These are phyloP conservation scores for Pachycephala philippinensis DNA, from an alignment of 2,113 vertebrate genomes.

Conservation along the genomic window DNA sequence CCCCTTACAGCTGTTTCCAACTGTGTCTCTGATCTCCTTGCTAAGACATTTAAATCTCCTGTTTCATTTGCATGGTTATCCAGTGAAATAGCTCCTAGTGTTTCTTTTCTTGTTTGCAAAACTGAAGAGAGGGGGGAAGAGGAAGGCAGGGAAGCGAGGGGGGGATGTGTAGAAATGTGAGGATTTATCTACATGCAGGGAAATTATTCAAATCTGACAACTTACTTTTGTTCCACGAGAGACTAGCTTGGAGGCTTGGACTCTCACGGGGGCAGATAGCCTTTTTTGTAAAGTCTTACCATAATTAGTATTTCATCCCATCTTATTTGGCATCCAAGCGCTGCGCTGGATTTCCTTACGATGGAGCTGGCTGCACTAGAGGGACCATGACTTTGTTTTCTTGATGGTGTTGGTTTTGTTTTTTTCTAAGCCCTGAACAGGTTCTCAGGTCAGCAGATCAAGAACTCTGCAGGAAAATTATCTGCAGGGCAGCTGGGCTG, in stretches of 20 bases:
- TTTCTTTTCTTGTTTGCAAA: constrained; percentile 70
- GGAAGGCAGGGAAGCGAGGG: not conserved
- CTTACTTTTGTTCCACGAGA: constrained; percentile 64
- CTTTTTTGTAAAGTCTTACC: constrained; percentile 33
- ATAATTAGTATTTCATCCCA: constrained; percentile 59
- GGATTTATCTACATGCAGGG: constrained; percentile 56
- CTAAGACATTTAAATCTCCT: constrained; percentile 69
- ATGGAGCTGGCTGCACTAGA: not conserved
- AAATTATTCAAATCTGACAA: constrained; percentile 73
- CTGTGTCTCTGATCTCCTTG: constrained; percentile 58
- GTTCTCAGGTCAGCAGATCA: constrained; percentile 22
- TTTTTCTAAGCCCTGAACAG: not conserved
- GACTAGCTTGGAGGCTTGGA: constrained; percentile 57
- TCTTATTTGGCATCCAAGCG: not conserved
- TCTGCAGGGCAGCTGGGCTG: not conserved
- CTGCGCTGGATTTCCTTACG: not conserved
- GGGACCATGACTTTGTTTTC: not conserved
- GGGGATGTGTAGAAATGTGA: not conserved
- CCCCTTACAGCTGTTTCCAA: constrained; percentile 58
- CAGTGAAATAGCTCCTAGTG: constrained; percentile 69
- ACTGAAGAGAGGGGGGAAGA: not conserved
- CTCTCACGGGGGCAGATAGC: constrained; percentile 39
- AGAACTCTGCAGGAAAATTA: not conserved
- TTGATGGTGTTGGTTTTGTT: not conserved
- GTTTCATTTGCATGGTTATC: constrained; percentile 71